Percentiles rank a stretch among this genome's conserved stretches.
These are phyloP conservation scores for Phasia obesa DNA, from an alignment of 2,888 invertebrate genomes.

Conservation along the genomic window DNA sequence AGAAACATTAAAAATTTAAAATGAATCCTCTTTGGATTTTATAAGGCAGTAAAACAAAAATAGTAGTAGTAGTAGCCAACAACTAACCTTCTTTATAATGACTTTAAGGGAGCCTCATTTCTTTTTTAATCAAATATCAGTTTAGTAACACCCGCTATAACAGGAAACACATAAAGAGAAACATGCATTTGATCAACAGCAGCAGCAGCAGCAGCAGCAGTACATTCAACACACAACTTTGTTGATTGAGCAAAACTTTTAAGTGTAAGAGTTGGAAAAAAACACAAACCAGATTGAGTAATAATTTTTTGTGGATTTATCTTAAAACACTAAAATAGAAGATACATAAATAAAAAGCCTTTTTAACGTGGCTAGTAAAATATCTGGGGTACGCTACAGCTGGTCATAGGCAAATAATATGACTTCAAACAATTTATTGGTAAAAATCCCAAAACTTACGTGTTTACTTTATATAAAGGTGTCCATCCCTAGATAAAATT, in stretches of 20 bases:
- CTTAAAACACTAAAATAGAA: conserved; percentile 16
- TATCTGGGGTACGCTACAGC: not conserved
- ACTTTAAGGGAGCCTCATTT: conserved; percentile 20
- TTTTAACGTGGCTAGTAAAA: conserved; percentile 27
- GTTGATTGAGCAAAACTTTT: conserved; percentile 12
- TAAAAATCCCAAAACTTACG: too few species aligned
- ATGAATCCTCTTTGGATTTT: conserved; percentile 32
- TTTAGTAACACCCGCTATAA: conserved; percentile 61
- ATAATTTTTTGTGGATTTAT: conserved; percentile 52
- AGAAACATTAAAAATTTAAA: not conserved
- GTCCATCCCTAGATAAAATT: too few species aligned
- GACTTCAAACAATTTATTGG: too few species aligned
- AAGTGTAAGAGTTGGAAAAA: not conserved
- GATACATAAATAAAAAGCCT: conserved; percentile 1
- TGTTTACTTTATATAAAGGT: too few species aligned
- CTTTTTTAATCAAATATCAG: conserved; percentile 20
- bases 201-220: not conserved
- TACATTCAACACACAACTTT: not conserved
- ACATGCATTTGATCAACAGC: conserved; percentile 7
- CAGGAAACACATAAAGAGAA: conserved; percentile 57
- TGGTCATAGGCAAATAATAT: not conserved
- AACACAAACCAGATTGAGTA: conserved; percentile 43
- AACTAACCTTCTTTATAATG: conserved; percentile 45
- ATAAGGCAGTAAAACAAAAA: not conserved
- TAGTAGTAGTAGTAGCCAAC: conserved; percentile 33